phyloP scores from a whole-genome alignment of 2,113 vertebrate species.

The Thermophis baileyi region DNA sequence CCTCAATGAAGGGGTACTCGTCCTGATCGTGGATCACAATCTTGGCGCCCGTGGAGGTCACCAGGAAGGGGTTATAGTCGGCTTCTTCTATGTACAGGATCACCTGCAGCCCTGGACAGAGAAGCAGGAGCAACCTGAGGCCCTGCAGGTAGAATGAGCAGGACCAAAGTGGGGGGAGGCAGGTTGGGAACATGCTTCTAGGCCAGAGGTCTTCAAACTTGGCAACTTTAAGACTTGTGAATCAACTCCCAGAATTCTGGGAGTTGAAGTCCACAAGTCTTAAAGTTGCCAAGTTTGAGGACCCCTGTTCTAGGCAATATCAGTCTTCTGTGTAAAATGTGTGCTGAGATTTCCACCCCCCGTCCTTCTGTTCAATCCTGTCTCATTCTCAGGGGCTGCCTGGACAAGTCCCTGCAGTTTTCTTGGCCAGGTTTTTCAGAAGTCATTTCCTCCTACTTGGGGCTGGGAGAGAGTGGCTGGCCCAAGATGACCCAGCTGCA shows the following conservation, averaged over 20 bases:
- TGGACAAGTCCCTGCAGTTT: neutral
- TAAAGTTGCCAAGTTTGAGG: too few species aligned
- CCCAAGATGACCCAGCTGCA: neutral
- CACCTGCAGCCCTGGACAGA: slow-evolving; percentile 71
- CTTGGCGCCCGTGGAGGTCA: slow-evolving; percentile 74
- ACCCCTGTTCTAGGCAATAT: neutral
- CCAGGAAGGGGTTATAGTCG: slow-evolving; percentile 79
- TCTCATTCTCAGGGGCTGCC: neutral
- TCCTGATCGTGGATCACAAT: slow-evolving; percentile 75
- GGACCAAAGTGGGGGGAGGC: too few species aligned
- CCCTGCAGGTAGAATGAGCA: neutral
- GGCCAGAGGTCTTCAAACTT: rapidly evolving
- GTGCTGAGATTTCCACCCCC: neutral
- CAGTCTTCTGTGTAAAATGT: neutral
- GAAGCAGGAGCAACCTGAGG: neutral
- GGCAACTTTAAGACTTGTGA: too few species aligned
- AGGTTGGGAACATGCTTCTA: neutral
- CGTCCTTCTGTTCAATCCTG: neutral
- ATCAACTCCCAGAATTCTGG: too few species aligned
- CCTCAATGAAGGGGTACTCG: slow-evolving; percentile 78
- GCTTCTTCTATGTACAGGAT: slow-evolving; percentile 73
- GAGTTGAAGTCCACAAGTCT: too few species aligned
- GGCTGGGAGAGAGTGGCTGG: too few species aligned
- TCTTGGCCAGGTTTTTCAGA: neutral
- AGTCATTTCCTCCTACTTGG: neutral